Evolutionary conservation across 2,888 invertebrate genomes (phyloP), one percentile per base, ranked within the genome.

Genomic region (Habroteleia sp.): DNA sequence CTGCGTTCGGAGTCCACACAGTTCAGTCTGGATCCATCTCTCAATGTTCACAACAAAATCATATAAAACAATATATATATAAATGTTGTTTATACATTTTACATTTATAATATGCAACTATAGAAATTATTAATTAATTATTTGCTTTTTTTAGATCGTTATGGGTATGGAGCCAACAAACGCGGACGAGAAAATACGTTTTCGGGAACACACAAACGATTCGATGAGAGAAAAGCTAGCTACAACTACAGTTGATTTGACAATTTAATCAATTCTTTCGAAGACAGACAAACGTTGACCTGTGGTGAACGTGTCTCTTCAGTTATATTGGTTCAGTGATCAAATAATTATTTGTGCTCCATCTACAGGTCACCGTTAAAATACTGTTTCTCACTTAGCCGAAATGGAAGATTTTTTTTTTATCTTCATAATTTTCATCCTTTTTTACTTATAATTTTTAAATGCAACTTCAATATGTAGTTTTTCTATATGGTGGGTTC

Each of bases 11-110:
- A n/a, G n/a, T 93, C 91, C 93, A 93, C 92, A 92, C 92, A 78
- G 84, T 80, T 89, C 81, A 81, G 92, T 92, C 93, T 93, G 93
- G 92, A 93, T 92, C 91, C 93, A 93, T 93, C 92, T 93, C 93
- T 93, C 93, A 90, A 90, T 90, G 90, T 91, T 90, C 91, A 91
- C 91, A 69, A 92, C 92, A 92, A 48, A 60, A 62, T 14, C 31
- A 56, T 23, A 14, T 13, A 33, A 13, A 33, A 13, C 5, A 5
- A 13, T 11, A 20, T 20, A 20, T 20, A 5, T 20, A 20, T 20
- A 20, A 20, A 20, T n/a, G n/a, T n/a, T n/a, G n/a, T n/a, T n/a
- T n/a, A n/a, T n/a, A n/a, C n/a, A n/a, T n/a, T n/a, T n/a, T n/a
- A n/a, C n/a, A n/a, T n/a, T n/a, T n/a, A n/a, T n/a, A n/a, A n/a